These are phyloP conservation scores for Aphidius colemani DNA, from an alignment of 2,888 invertebrate genomes.

Conservation along the genomic window DNA sequence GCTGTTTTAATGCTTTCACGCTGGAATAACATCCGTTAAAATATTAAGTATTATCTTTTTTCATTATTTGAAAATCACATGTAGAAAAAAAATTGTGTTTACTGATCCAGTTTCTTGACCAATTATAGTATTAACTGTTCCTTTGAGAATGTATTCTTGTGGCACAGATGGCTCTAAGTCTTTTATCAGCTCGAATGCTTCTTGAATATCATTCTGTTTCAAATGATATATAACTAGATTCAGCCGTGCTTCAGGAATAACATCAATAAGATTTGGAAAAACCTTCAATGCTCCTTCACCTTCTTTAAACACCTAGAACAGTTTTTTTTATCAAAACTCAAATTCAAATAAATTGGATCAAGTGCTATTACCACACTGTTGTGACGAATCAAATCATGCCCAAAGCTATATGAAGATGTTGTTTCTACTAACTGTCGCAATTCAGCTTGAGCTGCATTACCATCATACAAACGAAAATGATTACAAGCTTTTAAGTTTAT, in stretches of 20 bases:
- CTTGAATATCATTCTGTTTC: conserved; percentile 83
- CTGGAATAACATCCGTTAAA: conserved; percentile 62
- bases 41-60: neutral
- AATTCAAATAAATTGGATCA: conserved; percentile 4
- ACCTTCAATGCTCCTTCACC: conserved; percentile 94
- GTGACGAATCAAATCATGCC: conserved; percentile 90
- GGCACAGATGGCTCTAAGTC: conserved; percentile 92
- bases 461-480: conserved; percentile 86
- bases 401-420: conserved; percentile 73
- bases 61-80: conserved; percentile 8
- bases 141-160: conserved; percentile 95
- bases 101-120: conserved; percentile 93
- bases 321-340: neutral
- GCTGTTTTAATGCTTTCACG: conserved; percentile 93
- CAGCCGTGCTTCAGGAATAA: conserved; percentile 94
- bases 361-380: conserved; percentile 75
- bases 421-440: conserved; percentile 78
- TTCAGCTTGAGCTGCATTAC: conserved; percentile 92
- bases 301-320: conserved; percentile 73
- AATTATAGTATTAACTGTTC: conserved; percentile 90
- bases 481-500: conserved; percentile 90
- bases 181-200: conserved; percentile 87
- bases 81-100: conserved; percentile 51
- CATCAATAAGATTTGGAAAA: conserved; percentile 88
- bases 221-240: conserved; percentile 95